phyloP scores from a whole-genome alignment of 2,113 vertebrate genomes.

The Thomomys bottae region DNA sequence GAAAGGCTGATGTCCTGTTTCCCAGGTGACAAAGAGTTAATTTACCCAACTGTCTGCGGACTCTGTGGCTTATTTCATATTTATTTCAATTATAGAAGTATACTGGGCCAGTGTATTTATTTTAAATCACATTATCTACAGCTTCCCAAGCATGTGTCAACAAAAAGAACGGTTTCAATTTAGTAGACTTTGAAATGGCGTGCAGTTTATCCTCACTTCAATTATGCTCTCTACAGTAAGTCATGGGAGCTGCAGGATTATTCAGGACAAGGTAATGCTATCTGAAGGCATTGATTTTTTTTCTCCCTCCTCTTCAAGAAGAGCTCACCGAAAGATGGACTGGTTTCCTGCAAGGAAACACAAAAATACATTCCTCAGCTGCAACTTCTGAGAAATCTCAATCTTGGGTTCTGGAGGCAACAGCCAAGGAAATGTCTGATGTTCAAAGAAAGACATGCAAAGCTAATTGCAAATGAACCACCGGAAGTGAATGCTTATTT shows the following conservation, averaged over 20 bases:
- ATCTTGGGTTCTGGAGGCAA: not conserved
- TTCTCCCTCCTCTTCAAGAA: slow-evolving; percentile 60
- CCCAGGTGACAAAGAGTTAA: slow-evolving; percentile 49
- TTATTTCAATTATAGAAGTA: slow-evolving; percentile 78
- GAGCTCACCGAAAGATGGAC: slow-evolving; percentile 58
- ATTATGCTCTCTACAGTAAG: slow-evolving; percentile 75
- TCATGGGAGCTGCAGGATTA: slow-evolving; percentile 73
- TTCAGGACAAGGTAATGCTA: slow-evolving; percentile 69
- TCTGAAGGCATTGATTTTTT: slow-evolving; percentile 76
- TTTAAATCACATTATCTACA: slow-evolving; percentile 81
- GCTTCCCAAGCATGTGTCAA: slow-evolving; percentile 78
- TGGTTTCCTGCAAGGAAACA: slow-evolving; percentile 38
- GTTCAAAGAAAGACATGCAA: slow-evolving; percentile 35
- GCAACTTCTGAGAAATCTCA: slow-evolving; percentile 59
- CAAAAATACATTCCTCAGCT: slow-evolving; percentile 71
- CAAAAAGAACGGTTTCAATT: slow-evolving; percentile 81
- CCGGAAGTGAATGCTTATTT: not conserved
- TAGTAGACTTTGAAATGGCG: slow-evolving; percentile 79
- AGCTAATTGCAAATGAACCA: not conserved
- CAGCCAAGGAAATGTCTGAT: slow-evolving; percentile 33
- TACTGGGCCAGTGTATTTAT: slow-evolving; percentile 73
- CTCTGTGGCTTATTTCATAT: slow-evolving; percentile 63
- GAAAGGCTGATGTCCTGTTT: not conserved
- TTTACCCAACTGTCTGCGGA: slow-evolving; percentile 12
- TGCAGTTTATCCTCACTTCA: slow-evolving; percentile 78